phyloP scores from a whole-genome alignment of 2,888 invertebrate species.

The Rambutsinella grinnellia region DNA sequence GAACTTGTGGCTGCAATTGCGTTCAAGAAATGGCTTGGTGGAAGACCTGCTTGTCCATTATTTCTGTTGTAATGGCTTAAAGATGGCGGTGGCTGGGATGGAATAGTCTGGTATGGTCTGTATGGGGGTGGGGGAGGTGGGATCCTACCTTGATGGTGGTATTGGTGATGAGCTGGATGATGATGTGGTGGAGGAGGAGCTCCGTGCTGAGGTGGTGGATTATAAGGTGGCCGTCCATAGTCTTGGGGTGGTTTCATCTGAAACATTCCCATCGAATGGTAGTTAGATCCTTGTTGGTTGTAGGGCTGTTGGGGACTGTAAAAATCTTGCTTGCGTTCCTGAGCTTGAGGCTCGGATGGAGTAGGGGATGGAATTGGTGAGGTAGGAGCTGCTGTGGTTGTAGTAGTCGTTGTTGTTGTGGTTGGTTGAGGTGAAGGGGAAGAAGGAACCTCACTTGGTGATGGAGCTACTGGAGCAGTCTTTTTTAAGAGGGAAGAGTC shows the following conservation, averaged over 20 bases:
- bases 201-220: background rate
- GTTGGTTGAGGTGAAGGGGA: conserved; percentile 3
- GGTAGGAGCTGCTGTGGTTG: background rate
- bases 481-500: conserved; percentile 19
- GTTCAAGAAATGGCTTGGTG: conserved; percentile 28
- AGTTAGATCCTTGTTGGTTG: background rate
- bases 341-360: background rate
- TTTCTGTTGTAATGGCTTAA: conserved; percentile 13
- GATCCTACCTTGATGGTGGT: conserved; percentile 13
- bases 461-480: conserved; percentile 19
- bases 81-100: too few species aligned
- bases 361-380: too few species aligned
- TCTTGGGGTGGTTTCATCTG: conserved; percentile 46
- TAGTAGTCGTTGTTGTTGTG: conserved; percentile 13
- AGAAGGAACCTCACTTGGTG: conserved; percentile 2
- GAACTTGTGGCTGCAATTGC: conserved; percentile 11
- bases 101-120: background rate
- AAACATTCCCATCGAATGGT: conserved; percentile 21
- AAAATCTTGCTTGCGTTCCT: conserved; percentile 25
- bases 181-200: conserved; percentile 5
- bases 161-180: too few species aligned
- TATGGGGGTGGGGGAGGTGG: conserved; percentile 5
- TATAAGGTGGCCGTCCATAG: conserved; percentile 32
- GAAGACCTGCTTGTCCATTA: conserved; percentile 21
- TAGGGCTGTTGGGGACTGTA: background rate